These are phyloP conservation scores for Tetrax tetrax DNA, from an alignment of 2,113 vertebrate genomes.

Conservation along the genomic window DNA sequence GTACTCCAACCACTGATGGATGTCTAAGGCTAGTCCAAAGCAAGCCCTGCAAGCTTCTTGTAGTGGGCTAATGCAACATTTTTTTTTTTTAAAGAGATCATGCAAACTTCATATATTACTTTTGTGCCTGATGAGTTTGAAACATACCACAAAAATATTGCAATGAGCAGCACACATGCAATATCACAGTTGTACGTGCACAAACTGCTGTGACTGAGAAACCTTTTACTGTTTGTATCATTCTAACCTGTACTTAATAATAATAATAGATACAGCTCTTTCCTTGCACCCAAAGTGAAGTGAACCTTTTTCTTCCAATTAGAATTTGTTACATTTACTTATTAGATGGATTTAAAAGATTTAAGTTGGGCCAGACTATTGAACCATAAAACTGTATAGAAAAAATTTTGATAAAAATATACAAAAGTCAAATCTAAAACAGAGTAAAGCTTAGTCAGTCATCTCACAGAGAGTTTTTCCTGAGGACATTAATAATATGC, in stretches of 20 bases:
- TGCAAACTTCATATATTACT: not conserved
- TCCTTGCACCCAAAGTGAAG: not conserved
- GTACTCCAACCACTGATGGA: not conserved
- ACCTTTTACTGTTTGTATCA: not conserved
- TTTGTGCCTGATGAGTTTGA: not conserved
- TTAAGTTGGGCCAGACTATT: rapidly evolving
- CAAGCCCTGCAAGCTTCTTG: not conserved
- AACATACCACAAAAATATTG: not conserved
- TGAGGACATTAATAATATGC: not conserved
- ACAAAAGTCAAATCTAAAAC: not conserved
- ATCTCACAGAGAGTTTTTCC: not conserved
- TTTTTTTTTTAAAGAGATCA: not conserved
- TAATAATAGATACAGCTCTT: not conserved
- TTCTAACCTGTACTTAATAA: not conserved
- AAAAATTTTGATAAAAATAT: not conserved
- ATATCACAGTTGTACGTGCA: not conserved
- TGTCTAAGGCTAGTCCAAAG: not conserved
- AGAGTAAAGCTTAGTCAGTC: not conserved
- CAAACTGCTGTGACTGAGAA: not conserved
- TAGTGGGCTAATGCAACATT: not conserved
- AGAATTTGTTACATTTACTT: not conserved
- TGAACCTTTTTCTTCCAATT: not conserved
- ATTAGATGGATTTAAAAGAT: not conserved
- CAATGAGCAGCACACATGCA: not conserved
- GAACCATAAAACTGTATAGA: not conserved